Conservation (phyloP, 2,113 vertebrate genomes). For the Pseudolaguvia tuberculata region DNA sequence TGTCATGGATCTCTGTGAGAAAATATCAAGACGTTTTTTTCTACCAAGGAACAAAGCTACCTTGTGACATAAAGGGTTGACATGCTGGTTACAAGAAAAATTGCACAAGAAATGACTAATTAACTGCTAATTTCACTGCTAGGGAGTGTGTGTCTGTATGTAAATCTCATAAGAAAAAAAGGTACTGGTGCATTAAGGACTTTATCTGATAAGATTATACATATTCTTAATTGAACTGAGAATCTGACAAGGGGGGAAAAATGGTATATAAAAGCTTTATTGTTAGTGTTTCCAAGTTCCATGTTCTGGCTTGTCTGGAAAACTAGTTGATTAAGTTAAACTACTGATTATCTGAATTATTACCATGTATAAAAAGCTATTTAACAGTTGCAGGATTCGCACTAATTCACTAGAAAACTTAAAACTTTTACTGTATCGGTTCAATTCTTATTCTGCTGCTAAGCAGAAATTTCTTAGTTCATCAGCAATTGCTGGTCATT, state of each 20-base stretch:
- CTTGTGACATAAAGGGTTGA: conserved; percentile 31
- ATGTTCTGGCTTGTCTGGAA: neutral
- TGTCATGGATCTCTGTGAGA: conserved; percentile 27
- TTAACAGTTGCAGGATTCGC: no score
- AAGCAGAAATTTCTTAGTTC: no score
- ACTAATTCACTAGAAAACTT: no score
- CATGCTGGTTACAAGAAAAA: conserved; percentile 16
- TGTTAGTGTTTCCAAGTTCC: neutral
- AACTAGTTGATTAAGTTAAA: neutral
- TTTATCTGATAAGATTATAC: neutral
- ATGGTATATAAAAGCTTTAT: neutral
- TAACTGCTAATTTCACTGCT: conserved; percentile 26
- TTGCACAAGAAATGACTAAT: conserved; percentile 34
- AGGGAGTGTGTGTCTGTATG: neutral
- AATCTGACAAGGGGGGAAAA: no score
- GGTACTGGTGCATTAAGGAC: conserved; percentile 11
- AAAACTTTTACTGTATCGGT: no score
- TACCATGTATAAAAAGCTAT: no score
- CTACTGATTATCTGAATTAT: no score
- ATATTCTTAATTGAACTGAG: conserved; percentile 8
- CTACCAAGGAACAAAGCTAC: conserved; percentile 16
- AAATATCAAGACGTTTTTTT: conserved; percentile 18
- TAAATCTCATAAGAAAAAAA: conserved; percentile 3
- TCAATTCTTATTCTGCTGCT: no score
- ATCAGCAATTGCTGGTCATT: no score